phyloP scores from a whole-genome alignment of 2,113 vertebrate genomes.

The Nibea coibor region DNA sequence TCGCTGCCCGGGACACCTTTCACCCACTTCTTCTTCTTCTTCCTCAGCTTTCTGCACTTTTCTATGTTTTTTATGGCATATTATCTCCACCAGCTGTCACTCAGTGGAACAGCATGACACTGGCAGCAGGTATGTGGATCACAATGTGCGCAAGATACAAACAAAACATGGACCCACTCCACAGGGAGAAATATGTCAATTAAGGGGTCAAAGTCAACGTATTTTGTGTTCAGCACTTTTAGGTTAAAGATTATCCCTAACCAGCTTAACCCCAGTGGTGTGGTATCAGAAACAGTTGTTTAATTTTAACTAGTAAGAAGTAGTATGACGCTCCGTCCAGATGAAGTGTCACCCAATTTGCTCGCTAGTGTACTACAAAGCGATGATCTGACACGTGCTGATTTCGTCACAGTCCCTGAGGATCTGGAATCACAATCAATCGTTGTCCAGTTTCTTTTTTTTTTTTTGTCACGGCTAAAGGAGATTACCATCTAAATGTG shows the following conservation, averaged over 20 bases:
- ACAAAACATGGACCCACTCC: not conserved
- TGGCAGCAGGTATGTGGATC: not conserved
- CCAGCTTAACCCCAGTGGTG: too few species aligned
- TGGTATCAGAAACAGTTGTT: too few species aligned
- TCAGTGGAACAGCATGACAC: too few species aligned
- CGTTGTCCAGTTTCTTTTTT: not conserved
- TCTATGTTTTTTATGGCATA: not conserved
- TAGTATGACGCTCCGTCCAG: too few species aligned
- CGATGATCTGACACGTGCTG: not conserved
- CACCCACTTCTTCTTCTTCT: not conserved
- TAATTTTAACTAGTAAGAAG: too few species aligned
- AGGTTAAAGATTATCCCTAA: too few species aligned
- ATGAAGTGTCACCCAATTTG: too few species aligned
- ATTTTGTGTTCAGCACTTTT: not conserved
- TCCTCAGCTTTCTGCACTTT: not conserved
- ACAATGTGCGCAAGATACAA: not conserved
- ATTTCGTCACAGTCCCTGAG: slow-evolving; percentile 1
- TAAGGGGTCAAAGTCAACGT: too few species aligned
- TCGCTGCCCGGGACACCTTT: too few species aligned
- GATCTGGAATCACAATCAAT: slow-evolving; percentile 13
- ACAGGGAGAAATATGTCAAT: too few species aligned
- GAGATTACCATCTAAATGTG: slow-evolving; percentile 43
- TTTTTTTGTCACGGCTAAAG: not conserved
- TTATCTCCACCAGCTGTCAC: too few species aligned
- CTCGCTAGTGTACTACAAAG: too few species aligned